Conservation (phyloP, 2,113 vertebrate species). For the Tautogolabrus adspersus region DNA sequence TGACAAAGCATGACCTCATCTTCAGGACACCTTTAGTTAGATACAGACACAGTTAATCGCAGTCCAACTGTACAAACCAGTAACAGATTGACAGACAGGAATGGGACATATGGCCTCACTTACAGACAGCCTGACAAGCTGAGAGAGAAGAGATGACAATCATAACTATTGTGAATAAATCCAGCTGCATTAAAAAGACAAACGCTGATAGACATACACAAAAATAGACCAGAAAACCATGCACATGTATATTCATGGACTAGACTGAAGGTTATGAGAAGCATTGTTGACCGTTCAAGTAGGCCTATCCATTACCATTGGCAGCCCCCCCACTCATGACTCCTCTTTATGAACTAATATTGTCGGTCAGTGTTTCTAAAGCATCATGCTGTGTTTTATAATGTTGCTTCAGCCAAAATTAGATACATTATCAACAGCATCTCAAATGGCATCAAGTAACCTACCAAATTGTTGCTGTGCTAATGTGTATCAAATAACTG, state of each 20-base stretch:
- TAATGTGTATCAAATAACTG: slow-evolving; percentile 49
- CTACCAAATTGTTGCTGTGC: slow-evolving; percentile 52
- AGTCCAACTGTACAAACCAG: slow-evolving; percentile 12
- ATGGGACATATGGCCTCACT: not conserved
- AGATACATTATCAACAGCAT: slow-evolving; percentile 48
- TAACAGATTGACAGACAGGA: slow-evolving; percentile 50
- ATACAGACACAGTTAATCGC: slow-evolving; percentile 16
- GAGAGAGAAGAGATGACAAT: slow-evolving; percentile 22
- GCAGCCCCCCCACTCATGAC: slow-evolving; percentile 23
- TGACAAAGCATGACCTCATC: slow-evolving; percentile 19
- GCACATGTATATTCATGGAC: slow-evolving; percentile 15
- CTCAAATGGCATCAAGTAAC: slow-evolving; percentile 47
- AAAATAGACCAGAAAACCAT: slow-evolving; percentile 54
- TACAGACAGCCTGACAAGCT: slow-evolving; percentile 8
- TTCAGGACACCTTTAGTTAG: slow-evolving; percentile 3
- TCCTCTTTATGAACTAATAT: slow-evolving; percentile 59
- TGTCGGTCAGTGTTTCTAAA: slow-evolving; percentile 33
- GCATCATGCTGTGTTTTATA: slow-evolving; percentile 45
- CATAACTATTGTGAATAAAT: not conserved
- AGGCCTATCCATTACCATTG: slow-evolving; percentile 64
- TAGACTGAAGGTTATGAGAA: slow-evolving; percentile 61
- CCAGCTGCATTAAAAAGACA: not conserved
- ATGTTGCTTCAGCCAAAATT: slow-evolving; percentile 45
- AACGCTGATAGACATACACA: slow-evolving; percentile 41
- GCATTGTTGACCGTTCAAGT: slow-evolving; percentile 80